Conservation (phyloP, 1,140 invertebrate genomes). For the Euglossa dilemma region DNA sequence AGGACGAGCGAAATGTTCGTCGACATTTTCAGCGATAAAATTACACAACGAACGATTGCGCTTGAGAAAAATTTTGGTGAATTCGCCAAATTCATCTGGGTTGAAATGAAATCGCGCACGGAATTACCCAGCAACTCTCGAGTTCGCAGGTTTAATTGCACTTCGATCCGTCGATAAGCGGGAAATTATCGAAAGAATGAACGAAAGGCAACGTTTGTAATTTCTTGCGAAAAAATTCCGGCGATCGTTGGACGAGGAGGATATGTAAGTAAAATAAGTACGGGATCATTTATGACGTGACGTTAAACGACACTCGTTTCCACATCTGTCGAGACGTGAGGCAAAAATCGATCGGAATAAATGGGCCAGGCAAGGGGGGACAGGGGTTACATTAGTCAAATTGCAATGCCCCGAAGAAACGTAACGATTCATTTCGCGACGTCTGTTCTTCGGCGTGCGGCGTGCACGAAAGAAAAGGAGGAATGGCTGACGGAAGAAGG, state of each 20-base stretch:
- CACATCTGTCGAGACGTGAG: neutral
- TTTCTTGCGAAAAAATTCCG: neutral
- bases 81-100: too few species aligned
- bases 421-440: slow-evolving; percentile 15
- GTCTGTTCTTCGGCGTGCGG: neutral
- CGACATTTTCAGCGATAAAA: too few species aligned
- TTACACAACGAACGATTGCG: too few species aligned
- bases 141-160: neutral
- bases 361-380: neutral
- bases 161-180: too few species aligned
- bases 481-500: neutral
- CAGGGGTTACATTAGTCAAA: slow-evolving; percentile 10
- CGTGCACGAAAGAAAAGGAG: neutral
- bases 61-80: too few species aligned
- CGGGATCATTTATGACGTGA: neutral
- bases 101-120: too few species aligned
- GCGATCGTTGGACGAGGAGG: too few species aligned
- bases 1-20: too few species aligned
- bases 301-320: neutral
- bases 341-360: neutral
- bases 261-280: neutral
- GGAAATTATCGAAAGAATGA: too few species aligned
- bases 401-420: neutral
- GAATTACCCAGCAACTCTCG: too few species aligned
- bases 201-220: too few species aligned